phyloP scores from a whole-genome alignment of 2,797 vertebrate species.

The Masticophis lateralis region DNA sequence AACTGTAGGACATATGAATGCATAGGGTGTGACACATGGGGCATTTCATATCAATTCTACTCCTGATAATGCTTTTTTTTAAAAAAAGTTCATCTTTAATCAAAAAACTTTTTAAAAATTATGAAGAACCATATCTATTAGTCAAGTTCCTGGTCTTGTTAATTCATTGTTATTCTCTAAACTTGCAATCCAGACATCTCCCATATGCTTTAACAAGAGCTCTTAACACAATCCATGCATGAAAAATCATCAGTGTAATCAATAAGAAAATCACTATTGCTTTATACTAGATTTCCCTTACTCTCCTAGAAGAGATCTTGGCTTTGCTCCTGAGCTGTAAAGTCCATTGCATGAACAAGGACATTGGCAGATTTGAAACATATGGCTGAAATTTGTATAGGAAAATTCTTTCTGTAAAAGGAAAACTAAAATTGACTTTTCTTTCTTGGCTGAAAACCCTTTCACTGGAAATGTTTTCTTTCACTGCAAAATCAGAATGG shows the following conservation, averaged over 20 bases:
- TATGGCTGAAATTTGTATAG: constrained; percentile 14
- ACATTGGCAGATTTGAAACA: not conserved
- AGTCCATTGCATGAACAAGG: not conserved
- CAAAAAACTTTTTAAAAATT: not conserved
- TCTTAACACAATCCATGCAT: not conserved
- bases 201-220: not conserved
- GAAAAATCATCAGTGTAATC: not conserved
- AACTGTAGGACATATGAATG: not conserved
- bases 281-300: not conserved
- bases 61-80: not conserved
- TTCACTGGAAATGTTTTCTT: not conserved
- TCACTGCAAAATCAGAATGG: not conserved
- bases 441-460: not conserved
- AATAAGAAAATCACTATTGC: not conserved
- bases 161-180: not conserved
- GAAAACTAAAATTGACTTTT: constrained; percentile 14
- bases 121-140: not conserved
- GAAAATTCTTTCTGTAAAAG: constrained; percentile 4
- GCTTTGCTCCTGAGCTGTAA: not conserved
- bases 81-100: not conserved
- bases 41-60: not conserved
- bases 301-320: not conserved
- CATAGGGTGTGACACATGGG: not conserved
- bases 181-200: not conserved
- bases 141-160: not conserved